Evolutionary conservation across 1,140 invertebrate species (phyloP), one percentile per base, ranked within the genome.

Genomic region (Penaeus chinensis): DNA sequence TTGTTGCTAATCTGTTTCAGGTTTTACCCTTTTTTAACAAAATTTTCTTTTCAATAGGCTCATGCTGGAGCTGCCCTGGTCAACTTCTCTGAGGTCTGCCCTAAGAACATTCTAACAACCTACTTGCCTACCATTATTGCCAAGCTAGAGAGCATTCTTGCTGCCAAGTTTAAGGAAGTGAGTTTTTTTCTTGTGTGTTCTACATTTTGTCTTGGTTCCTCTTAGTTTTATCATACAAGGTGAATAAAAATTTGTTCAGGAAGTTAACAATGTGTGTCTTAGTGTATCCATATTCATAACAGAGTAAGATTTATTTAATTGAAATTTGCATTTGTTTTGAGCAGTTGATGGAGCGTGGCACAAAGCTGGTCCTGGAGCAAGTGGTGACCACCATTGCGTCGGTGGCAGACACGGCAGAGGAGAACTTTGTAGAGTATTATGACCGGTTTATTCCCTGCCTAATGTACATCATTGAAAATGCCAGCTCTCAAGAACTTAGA

Each of bases 81-180:
- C 0, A 99, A 99, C 93, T 99, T 99, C 92, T 98, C 98, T 91
- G 99, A 99, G 94, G 98, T 99, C 92, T 99, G 98, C 93, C 98
- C 98, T 0, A 99, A 99, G 92, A 94, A 95, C 91, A 98, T 99
- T 89, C 93, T 99, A 42, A 96, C 95, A 37, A 95, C 95, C 85
- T 99, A 99, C 92, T 93, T 99, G 65, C 95, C 98, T 91, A 94
- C 94, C 19, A 96, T 99, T 87, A 98, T 99, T 95, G 93, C 93
- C 20, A 98, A 98, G 93, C 93, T 99, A 66, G 97, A 99, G 93
- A 93, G 94, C 8, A 97, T 99, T 89, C 93, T 99, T 7, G 97
- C 95, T 74, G 94, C 95, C 76, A 99, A 99, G 93, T 97, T 99
- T 91, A 97, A 97, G 92, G 98, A 98, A 93, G 95, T 95, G 90